phyloP scores from a whole-genome alignment of 2,797 vertebrate genomes.

The Enteromius treurensis region DNA sequence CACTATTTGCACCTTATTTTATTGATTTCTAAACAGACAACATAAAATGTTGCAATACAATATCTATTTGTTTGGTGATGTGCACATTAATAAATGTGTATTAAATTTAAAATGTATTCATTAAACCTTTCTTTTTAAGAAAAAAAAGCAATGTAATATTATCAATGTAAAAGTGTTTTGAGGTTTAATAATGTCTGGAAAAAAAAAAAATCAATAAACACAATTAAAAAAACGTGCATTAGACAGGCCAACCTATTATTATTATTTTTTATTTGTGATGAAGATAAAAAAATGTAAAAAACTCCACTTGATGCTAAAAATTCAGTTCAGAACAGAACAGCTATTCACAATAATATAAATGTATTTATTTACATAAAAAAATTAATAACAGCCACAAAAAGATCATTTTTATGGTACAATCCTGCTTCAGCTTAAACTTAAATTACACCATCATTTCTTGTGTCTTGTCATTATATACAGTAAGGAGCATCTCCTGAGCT shows the following conservation, averaged over 20 bases:
- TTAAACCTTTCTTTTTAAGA: too few relatives aligned
- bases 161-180: too few relatives aligned
- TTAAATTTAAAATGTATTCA: neutral
- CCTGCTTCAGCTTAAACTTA: constrained; percentile 36
- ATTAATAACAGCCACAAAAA: neutral
- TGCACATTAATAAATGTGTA: neutral
- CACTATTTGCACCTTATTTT: neutral
- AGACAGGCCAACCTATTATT: neutral
- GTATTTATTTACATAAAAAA: neutral
- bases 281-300: neutral
- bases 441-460: constrained; percentile 49
- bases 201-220: neutral
- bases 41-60: neutral
- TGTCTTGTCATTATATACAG: constrained; percentile 39
- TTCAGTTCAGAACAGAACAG: neutral
- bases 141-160: neutral
- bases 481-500: constrained; percentile 51
- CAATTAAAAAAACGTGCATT: neutral
- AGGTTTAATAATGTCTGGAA: neutral
- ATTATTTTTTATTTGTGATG: neutral
- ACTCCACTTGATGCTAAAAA: neutral
- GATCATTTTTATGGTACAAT: neutral
- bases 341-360: neutral
- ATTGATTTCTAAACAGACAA: neutral
- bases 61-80: neutral